Evolutionary conservation across 2,113 vertebrate species (phyloP).

Genomic region (Bujurquina vittata): DNA sequence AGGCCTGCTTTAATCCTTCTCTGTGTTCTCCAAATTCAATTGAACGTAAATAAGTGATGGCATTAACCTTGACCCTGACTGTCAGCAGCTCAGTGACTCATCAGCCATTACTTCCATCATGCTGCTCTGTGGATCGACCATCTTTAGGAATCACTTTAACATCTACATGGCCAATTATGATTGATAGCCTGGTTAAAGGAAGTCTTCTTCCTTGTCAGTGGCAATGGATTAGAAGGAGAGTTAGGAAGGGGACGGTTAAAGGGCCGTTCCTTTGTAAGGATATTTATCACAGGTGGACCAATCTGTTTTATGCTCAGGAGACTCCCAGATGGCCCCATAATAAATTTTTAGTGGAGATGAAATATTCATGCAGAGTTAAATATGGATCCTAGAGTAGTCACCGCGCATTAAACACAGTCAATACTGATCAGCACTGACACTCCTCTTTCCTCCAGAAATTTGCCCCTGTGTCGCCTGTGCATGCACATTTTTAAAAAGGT

Average conservation of each 20-base stretch:
- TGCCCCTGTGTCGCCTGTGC: neutral
- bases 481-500: constrained; percentile 27
- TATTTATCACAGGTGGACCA: constrained; percentile 69
- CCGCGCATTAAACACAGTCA: constrained; percentile 68
- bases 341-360: constrained; percentile 75
- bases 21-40: constrained; percentile 60
- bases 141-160: constrained; percentile 48
- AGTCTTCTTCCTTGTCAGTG: constrained; percentile 42
- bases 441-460: constrained; percentile 24
- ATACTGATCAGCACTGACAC: constrained; percentile 72
- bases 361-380: constrained; percentile 81
- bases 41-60: constrained; percentile 64
- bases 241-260: constrained; percentile 46
- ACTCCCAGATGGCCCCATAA: constrained; percentile 67
- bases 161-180: constrained; percentile 32
- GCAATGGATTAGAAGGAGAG: constrained; percentile 20
- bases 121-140: constrained; percentile 23
- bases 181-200: constrained; percentile 43
- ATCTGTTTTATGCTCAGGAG: constrained; percentile 65
- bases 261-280: constrained; percentile 45
- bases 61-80: constrained; percentile 68
- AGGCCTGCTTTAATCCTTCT: constrained; percentile 54
- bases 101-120: constrained; percentile 53
- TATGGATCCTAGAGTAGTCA: constrained; percentile 73
- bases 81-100: constrained; percentile 56